These are phyloP conservation scores for Staurois parvus DNA, from an alignment of 2,797 vertebrate species.

Conservation along the genomic window DNA sequence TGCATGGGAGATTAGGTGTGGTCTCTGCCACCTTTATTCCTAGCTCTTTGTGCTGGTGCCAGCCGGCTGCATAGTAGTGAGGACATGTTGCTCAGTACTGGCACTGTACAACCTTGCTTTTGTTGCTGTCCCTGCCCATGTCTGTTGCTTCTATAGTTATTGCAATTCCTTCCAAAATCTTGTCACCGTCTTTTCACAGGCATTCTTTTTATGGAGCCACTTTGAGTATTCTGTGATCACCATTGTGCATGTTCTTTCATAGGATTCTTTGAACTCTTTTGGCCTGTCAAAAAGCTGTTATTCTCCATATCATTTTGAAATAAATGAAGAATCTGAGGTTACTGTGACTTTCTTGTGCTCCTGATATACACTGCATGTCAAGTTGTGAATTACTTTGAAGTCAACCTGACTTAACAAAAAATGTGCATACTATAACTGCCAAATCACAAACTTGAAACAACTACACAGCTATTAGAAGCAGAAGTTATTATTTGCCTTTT, in stretches of 20 bases:
- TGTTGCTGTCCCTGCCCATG: background rate
- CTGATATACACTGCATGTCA: background rate
- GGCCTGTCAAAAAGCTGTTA: background rate
- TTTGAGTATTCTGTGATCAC: background rate
- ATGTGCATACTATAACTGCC: no score
- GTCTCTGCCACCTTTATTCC: background rate
- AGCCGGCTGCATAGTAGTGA: background rate
- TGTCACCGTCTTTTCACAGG: background rate
- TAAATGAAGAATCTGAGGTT: background rate
- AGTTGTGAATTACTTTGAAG: background rate
- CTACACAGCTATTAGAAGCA: no score
- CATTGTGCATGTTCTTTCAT: background rate
- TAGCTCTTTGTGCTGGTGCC: background rate
- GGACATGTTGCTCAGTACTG: background rate
- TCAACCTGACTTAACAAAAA: background rate
- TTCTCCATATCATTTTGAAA: background rate
- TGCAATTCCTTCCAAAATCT: background rate
- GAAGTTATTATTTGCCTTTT: no score
- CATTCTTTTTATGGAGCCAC: no score
- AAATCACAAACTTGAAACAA: no score
- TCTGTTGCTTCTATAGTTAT: background rate
- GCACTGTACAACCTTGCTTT: background rate
- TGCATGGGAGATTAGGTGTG: background rate
- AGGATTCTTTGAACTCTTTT: background rate
- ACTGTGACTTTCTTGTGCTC: background rate